Conservation (phyloP, 2,888 invertebrate species). For the Litoditis marina region DNA sequence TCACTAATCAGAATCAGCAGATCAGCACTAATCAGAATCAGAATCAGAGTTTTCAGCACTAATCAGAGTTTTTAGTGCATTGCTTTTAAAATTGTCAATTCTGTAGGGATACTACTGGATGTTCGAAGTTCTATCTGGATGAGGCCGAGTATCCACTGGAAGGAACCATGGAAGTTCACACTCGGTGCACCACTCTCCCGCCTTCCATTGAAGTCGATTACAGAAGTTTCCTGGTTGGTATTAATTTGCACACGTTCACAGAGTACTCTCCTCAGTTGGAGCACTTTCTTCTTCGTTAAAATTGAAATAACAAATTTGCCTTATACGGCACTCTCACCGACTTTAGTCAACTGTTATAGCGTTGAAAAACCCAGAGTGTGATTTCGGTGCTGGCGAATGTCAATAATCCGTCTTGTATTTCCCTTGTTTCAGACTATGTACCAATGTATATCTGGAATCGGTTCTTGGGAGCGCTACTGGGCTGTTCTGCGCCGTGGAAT, state of each 20-base stretch:
- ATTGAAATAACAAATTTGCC: neutral
- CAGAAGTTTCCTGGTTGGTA: conserved; percentile 40
- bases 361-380: no score
- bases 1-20: no score
- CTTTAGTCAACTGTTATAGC: no score
- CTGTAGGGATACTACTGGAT: conserved; percentile 12
- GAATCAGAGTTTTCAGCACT: no score
- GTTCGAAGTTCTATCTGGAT: conserved; percentile 32
- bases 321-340: no score
- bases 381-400: no score
- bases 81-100: neutral
- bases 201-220: conserved; percentile 43
- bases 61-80: no score
- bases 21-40: no score
- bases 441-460: conserved; percentile 33
- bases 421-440: conserved; percentile 38
- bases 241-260: neutral
- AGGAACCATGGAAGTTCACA: conserved; percentile 41
- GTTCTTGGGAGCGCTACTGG: conserved; percentile 47
- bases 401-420: neutral
- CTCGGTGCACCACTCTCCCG: conserved; percentile 33
- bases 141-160: conserved; percentile 49
- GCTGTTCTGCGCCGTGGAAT: conserved; percentile 42
- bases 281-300: neutral
- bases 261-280: neutral